phyloP scores from a whole-genome alignment of 2,797 vertebrate genomes.

The Cynodonichthys magdalenae region DNA sequence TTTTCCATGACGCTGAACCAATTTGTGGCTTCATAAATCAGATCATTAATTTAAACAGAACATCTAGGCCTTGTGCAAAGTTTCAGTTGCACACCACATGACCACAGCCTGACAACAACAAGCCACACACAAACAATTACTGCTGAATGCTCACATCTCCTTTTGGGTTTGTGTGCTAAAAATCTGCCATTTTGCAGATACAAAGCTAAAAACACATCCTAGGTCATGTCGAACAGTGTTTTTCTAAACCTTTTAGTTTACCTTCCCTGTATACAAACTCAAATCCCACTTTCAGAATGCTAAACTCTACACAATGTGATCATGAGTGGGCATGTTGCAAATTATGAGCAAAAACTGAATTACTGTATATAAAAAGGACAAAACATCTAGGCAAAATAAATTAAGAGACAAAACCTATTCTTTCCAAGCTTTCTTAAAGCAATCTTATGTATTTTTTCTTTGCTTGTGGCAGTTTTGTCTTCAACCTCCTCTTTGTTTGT shows the following conservation, averaged over 20 bases:
- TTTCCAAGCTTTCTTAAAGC: conserved; percentile 15
- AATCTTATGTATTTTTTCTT: conserved; percentile 3
- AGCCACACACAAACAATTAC: conserved; percentile 1
- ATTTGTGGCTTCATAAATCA: conserved; percentile 34
- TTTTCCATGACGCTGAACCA: conserved; percentile 39
- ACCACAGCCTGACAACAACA: conserved; percentile 13
- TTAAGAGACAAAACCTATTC: neutral
- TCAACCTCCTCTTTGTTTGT: neutral
- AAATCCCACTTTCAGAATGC: neutral
- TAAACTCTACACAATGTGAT: neutral
- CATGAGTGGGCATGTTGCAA: neutral
- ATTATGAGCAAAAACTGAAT: neutral
- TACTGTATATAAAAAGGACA: neutral
- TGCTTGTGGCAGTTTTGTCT: neutral
- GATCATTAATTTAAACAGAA: conserved; percentile 29
- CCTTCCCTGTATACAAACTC: neutral
- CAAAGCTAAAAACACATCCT: neutral
- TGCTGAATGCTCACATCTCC: neutral
- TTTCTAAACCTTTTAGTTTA: neutral
- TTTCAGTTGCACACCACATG: neutral
- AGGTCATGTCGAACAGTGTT: neutral
- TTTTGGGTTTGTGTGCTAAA: neutral
- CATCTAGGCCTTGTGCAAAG: conserved; percentile 1
- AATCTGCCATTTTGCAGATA: neutral
- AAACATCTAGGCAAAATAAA: neutral